phyloP scores from a whole-genome alignment of 2,888 invertebrate species.

The Sisyra nigra region DNA sequence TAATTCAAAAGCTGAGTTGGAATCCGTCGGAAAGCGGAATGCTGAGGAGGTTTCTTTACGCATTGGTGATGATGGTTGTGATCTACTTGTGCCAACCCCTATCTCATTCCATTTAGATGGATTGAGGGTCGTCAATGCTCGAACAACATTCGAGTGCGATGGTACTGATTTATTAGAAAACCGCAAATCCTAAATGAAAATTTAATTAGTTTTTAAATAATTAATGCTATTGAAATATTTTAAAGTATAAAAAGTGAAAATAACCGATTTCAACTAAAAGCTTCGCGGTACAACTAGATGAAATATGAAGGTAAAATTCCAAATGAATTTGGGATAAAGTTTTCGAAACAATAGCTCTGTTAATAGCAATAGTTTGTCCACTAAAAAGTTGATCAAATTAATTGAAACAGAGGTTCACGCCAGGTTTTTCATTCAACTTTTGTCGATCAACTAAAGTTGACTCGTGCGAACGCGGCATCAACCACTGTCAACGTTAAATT shows the following conservation, averaged over 20 bases:
- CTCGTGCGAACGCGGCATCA: too few species aligned
- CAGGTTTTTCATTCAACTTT: too few species aligned
- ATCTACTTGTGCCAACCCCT: slow-evolving; percentile 28
- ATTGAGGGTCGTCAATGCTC: slow-evolving; percentile 38
- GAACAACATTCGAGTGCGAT: slow-evolving; percentile 45
- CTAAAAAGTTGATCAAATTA: too few species aligned
- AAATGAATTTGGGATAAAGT: too few species aligned
- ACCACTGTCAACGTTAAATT: too few species aligned
- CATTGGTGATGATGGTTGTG: slow-evolving; percentile 55
- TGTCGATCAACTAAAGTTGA: too few species aligned
- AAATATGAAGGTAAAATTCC: too few species aligned
- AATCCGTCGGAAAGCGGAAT: slow-evolving; percentile 27
- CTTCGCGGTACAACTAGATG: too few species aligned
- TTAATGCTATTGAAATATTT: neutral
- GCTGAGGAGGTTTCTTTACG: slow-evolving; percentile 37
- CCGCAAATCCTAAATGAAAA: slow-evolving; percentile 22
- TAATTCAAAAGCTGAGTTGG: slow-evolving; percentile 17
- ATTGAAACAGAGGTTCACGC: too few species aligned
- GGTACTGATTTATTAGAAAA: slow-evolving; percentile 26
- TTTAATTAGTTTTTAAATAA: slow-evolving; percentile 1
- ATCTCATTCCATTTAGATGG: slow-evolving; percentile 24
- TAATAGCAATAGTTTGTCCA: too few species aligned
- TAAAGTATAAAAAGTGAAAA: neutral
- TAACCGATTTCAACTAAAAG: too few species aligned
- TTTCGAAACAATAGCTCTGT: too few species aligned